Conservation (phyloP, 2,113 vertebrate genomes). For the Laterallus jamaicensis region DNA sequence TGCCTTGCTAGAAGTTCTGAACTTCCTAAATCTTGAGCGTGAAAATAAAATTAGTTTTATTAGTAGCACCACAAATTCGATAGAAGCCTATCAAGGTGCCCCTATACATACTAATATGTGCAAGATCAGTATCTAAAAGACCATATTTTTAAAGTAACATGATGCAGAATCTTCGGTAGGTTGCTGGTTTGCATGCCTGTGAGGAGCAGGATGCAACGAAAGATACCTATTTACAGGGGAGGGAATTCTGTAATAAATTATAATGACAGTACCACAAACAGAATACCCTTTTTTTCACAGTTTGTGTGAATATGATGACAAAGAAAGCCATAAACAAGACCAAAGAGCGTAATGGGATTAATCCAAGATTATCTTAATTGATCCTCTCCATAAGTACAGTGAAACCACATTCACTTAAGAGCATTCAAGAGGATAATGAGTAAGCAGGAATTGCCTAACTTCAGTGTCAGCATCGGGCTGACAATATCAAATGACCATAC, state of each 20-base stretch:
- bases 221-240: neutral
- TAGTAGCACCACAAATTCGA: neutral
- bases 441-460: constrained; percentile 33
- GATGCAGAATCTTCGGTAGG: neutral
- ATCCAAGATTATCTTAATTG: constrained; percentile 62
- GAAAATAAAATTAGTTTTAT: neutral
- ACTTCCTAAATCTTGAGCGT: neutral
- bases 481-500: neutral
- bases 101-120: no score
- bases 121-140: neutral
- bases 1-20: neutral
- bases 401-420: constrained; percentile 51
- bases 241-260: neutral
- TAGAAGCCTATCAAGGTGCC: neutral
- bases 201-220: neutral
- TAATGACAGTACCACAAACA: neutral
- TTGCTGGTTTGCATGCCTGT: neutral
- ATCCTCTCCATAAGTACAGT: constrained; percentile 21
- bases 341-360: constrained; percentile 46
- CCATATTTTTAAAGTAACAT: neutral
- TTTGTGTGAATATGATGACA: neutral
- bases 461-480: neutral
- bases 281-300: neutral
- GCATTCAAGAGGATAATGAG: constrained; percentile 45
- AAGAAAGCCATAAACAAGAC: constrained; percentile 25